phyloP scores from a whole-genome alignment of 2,888 invertebrate genomes.

The Cephonodes hylas region DNA sequence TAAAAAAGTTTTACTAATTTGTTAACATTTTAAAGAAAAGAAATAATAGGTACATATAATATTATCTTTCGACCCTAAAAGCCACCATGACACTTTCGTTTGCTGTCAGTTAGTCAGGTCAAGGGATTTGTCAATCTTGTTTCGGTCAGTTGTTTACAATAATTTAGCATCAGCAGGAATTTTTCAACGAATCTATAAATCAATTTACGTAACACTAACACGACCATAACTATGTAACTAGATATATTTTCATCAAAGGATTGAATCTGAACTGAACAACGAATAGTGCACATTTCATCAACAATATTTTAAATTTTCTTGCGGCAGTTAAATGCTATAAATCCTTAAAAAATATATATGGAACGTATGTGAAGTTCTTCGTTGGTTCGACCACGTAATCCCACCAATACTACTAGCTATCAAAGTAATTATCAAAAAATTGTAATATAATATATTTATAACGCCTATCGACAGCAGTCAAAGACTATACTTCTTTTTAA shows the following conservation, averaged over 20 bases:
- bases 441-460: too few relatives aligned
- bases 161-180: not conserved
- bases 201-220: too few relatives aligned
- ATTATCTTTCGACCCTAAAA: not conserved
- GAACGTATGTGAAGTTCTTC: not conserved
- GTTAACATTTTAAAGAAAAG: not conserved
- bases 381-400: slow-evolving; percentile 4
- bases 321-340: not conserved
- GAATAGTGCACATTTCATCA: too few relatives aligned
- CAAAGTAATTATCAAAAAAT: too few relatives aligned
- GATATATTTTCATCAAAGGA: too few relatives aligned
- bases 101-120: not conserved
- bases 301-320: too few relatives aligned
- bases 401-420: too few relatives aligned
- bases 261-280: too few relatives aligned
- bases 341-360: not conserved
- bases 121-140: not conserved
- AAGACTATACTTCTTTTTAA: too few relatives aligned
- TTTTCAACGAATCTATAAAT: not conserved
- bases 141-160: not conserved
- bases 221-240: too few relatives aligned
- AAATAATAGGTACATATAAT: not conserved
- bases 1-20: not conserved
- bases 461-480: too few relatives aligned
- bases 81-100: not conserved